Conservation (phyloP, 2,113 vertebrate genomes). For the Oreochromis spilurus region DNA sequence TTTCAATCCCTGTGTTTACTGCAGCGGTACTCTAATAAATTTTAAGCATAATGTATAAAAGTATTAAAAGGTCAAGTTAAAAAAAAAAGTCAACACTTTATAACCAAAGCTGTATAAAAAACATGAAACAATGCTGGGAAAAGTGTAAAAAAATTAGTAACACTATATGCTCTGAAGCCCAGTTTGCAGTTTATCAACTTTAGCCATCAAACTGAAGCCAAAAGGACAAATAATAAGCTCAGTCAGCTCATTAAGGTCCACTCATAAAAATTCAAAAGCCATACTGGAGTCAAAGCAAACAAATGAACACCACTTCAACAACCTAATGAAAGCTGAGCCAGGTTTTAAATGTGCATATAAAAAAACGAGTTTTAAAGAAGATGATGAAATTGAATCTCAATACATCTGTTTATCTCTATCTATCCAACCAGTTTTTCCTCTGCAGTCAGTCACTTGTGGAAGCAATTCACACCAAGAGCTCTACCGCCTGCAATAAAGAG, state of each 20-base stretch:
- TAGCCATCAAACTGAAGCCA: background rate
- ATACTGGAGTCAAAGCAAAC: background rate
- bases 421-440: background rate
- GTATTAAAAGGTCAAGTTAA: background rate
- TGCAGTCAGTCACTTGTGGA: background rate
- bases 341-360: background rate
- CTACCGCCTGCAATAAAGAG: background rate
- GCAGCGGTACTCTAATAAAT: background rate
- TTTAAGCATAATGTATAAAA: background rate
- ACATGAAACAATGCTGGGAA: background rate
- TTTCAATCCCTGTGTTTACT: background rate
- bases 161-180: background rate
- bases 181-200: background rate
- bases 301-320: constrained; percentile 6
- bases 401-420: background rate
- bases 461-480: constrained; percentile 16
- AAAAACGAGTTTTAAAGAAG: background rate
- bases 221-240: background rate
- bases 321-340: background rate
- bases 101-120: background rate
- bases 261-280: constrained; percentile 1
- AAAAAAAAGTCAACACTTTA: background rate
- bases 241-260: background rate
- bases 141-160: background rate
- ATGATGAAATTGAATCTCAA: background rate